Base-by-base conservation (phyloP, 2,888 invertebrate species). In the Crossocerus cetratus region DNA sequence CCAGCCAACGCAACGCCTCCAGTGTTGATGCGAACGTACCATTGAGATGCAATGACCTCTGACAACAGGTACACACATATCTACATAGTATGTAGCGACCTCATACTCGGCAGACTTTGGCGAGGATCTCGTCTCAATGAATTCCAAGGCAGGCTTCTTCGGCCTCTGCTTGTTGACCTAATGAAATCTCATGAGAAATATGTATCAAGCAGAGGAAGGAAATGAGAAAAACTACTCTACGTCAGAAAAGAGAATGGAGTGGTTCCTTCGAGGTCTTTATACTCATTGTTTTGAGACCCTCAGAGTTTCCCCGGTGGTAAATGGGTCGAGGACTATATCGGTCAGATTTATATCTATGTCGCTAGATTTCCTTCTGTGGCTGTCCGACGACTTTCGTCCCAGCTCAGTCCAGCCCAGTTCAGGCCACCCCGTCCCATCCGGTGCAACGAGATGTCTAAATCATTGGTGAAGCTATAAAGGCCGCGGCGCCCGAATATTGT, bases 261-360 rank as follows among this genome's bases (percentile, higher is more conserved):
- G 20, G 22, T 61, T 68, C 43, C 62, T 13, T n/a, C n/a, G n/a
- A n/a, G 21, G 59, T 44, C 14, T 53, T 49, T 64, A 23, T 32
- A 32, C 57, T 66, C 56, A 70, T 64, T 64, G 73, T 70, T 65
- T 43, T 5, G 66, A 61, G 49, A 67, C 42, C 60, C 58, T 74
- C 67, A 45, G 62, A 70, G 71, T 67, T 74, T 32, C 2, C 55
- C 13, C 13, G 18, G 65, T 70, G 70, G 61, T 67, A 74, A 71
- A 76, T 76, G 65, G 74, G 74, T 76, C 74, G 74, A 74, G 76
- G 74, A 67, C 70, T 74, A 57, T 20, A 59, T 60, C 53, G 20
- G 23, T 58, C 66, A 66, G 76, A 74, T 76, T 76, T 71, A 76
- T 74, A 67, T 71, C 74, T 74, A 67, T 20, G 62, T 54, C 74